phyloP scores from a whole-genome alignment of 2,888 invertebrate genomes.

The Leptura quadrifasciata region DNA sequence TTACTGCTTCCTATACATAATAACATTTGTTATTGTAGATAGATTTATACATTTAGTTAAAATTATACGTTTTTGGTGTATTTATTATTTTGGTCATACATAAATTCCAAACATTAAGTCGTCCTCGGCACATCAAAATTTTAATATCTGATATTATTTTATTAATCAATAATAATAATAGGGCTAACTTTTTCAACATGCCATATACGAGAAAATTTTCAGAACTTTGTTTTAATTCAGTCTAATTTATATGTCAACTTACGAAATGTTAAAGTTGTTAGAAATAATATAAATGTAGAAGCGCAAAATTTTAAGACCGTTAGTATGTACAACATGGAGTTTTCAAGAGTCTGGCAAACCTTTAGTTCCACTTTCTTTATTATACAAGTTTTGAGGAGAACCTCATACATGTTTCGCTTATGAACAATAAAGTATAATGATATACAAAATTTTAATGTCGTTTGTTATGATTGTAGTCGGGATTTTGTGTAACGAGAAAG shows the following conservation, averaged over 20 bases:
- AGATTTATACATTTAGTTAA: background rate
- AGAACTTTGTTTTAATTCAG: background rate
- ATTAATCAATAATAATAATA: no score
- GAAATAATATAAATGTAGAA: background rate
- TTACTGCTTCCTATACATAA: constrained; percentile 15
- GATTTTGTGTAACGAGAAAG: no score
- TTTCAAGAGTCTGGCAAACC: no score
- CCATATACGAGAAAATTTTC: no score
- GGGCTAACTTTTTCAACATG: no score
- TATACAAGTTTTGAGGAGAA: no score
- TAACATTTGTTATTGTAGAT: background rate
- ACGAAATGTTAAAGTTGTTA: background rate
- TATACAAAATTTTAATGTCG: background rate
- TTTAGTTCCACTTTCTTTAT: no score
- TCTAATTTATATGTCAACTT: background rate
- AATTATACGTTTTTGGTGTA: background rate
- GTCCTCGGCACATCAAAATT: background rate
- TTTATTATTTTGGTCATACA: background rate
- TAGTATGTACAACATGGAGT: background rate
- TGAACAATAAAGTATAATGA: background rate
- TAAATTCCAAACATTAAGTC: background rate
- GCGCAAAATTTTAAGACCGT: background rate
- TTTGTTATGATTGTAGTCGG: no score
- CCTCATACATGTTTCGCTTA: background rate
- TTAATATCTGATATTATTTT: background rate